A percentile compares a stretch with the other conserved stretches of the same genome.
Evolutionary conservation across 1,140 invertebrate species (phyloP).

Genomic region (Conopomorpha cramerella): DNA sequence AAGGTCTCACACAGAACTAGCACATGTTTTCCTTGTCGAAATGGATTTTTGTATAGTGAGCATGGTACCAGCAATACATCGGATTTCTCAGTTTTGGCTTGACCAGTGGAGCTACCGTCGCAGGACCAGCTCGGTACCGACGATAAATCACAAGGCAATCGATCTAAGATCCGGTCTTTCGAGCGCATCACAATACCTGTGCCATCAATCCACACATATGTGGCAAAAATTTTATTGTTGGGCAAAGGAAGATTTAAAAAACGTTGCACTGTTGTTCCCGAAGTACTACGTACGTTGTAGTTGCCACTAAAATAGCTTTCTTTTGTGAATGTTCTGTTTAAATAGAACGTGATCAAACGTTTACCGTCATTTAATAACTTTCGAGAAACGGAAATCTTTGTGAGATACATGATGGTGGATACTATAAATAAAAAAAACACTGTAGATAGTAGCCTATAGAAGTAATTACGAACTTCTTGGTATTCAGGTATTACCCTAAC

Average conservation of each 20-base stretch:
- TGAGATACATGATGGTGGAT: no score
- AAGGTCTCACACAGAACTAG: constrained; percentile 82
- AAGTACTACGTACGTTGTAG: no score
- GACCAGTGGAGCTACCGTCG: constrained; percentile 88
- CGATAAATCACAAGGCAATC: constrained; percentile 65
- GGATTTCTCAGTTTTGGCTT: constrained; percentile 79
- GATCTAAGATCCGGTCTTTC: constrained; percentile 79
- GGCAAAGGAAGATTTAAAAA: constrained; percentile 72
- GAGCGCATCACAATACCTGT: constrained; percentile 79
- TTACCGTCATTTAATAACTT: no score
- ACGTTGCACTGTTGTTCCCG: no score
- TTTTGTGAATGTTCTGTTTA: no score
- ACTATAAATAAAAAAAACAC: no score
- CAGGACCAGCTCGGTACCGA: constrained; percentile 94
- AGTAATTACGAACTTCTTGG: no score
- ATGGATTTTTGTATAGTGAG: constrained; percentile 91
- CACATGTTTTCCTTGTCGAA: constrained; percentile 83
- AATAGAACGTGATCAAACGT: no score
- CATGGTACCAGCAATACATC: constrained; percentile 89
- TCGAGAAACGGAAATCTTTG: no score
- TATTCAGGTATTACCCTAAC: no score
- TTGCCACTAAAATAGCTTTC: no score
- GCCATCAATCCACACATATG: constrained; percentile 92
- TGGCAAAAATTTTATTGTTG: constrained; percentile 70
- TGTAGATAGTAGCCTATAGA: no score